Conservation (phyloP, 2,888 invertebrate genomes). For the Eremobia ochroleuca region DNA sequence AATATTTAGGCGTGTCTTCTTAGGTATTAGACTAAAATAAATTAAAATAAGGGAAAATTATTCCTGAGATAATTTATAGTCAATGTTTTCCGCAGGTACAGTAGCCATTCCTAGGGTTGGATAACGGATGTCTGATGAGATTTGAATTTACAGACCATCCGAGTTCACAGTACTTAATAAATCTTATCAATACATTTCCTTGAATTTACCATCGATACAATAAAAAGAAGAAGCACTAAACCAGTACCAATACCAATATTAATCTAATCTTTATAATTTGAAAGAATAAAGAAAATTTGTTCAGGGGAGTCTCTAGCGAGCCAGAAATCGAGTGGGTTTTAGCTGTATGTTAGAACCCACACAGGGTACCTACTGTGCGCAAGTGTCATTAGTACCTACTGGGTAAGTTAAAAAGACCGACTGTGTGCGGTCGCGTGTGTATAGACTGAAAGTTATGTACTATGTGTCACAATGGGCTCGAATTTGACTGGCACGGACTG, state of each 20-base stretch:
- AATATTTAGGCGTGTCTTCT: not conserved
- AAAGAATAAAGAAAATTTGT: constrained; percentile 14
- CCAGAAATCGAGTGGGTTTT: constrained; percentile 7
- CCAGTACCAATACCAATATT: not conserved
- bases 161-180: not conserved
- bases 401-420: not conserved
- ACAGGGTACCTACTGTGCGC: too few relatives aligned
- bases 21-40: not conserved
- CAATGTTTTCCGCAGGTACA: not conserved
- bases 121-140: not conserved
- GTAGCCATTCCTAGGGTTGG: not conserved
- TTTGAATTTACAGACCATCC: not conserved
- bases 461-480: not conserved
- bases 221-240: not conserved
- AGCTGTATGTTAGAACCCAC: constrained; percentile 25
- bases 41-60: not conserved
- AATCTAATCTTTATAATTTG: constrained; percentile 8
- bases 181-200: not conserved
- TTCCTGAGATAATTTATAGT: not conserved
- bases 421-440: constrained; percentile 6
- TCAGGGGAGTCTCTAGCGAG: not conserved
- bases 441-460: constrained; percentile 4
- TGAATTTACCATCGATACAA: not conserved
- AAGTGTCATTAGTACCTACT: constrained; percentile 8
- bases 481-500: not conserved